phyloP scores from a whole-genome alignment of 2,797 vertebrate species.

The Petrocephalus sullivani region DNA sequence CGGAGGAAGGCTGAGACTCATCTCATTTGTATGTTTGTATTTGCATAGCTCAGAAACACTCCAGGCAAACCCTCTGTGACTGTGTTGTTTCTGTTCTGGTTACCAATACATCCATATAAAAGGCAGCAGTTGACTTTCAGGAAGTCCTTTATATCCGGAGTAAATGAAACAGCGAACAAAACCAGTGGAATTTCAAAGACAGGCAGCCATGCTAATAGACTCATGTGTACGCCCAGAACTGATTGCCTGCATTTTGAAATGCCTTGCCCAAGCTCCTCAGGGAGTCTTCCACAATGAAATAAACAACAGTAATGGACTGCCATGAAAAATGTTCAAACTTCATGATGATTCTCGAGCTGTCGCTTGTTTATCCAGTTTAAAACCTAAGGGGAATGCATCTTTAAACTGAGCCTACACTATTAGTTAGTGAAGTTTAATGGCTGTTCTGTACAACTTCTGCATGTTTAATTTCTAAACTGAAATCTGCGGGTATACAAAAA shows the following conservation, averaged over 20 bases:
- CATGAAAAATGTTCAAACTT: constrained; percentile 50
- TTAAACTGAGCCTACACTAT: constrained; percentile 36
- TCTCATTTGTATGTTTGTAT: constrained; percentile 21
- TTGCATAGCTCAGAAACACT: constrained; percentile 29
- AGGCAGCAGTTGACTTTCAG: constrained; percentile 36
- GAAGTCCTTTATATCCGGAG: constrained; percentile 40
- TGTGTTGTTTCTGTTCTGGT: constrained; percentile 34
- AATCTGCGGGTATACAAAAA: constrained; percentile 14
- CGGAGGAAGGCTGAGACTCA: not conserved
- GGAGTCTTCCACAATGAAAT: constrained; percentile 40
- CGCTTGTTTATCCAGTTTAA: constrained; percentile 55
- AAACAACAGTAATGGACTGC: constrained; percentile 53
- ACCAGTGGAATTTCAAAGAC: constrained; percentile 44
- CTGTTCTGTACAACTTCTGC: constrained; percentile 23
- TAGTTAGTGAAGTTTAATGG: constrained; percentile 37
- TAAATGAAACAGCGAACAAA: constrained; percentile 37
- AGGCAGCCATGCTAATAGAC: constrained; percentile 47
- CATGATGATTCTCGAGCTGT: constrained; percentile 43
- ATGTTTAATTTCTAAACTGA: constrained; percentile 37
- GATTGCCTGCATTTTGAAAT: constrained; percentile 48
- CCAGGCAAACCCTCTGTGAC: not conserved
- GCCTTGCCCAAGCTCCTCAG: constrained; percentile 40
- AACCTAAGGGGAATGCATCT: constrained; percentile 49
- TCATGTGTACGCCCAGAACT: constrained; percentile 46
- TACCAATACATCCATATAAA: constrained; percentile 28